Base-by-base conservation (phyloP, 1,140 invertebrate genomes). In the Ooceraea biroi region DNA sequence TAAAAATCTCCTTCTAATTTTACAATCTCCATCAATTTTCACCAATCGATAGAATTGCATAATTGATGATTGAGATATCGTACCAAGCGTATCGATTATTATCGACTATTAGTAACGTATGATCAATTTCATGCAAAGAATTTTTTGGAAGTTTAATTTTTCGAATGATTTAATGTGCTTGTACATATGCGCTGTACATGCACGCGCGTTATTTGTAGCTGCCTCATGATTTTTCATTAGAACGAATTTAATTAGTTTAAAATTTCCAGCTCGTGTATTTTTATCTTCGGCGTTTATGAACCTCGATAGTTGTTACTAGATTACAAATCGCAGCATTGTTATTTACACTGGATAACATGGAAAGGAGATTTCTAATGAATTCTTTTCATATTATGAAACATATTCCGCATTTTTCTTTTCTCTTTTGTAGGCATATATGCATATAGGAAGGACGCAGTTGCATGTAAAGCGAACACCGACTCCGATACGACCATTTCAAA, bases 371-470 rank as follows among this genome's bases (percentile, higher is more conserved):
- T 78, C 12, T 30, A 66, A 41, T 55, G 8, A 19, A 78, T 69
- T 57, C n/a, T 52, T 27, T 12, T n/a, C 5, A 78, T 71, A 69
- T 80, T 80, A 30, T 44, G 25, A 80, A 80, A 71, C 36, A 46
- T 69, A 22, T 80, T 46, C 14, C 19, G n/a, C 48, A 41, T 77
- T 66, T 66, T 63, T 41, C 50, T 25, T 3, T 66, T 25, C 3
- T 36, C 36, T 36, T 36, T 3, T 36, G 36, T 36, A 36, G 2
- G 36, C 36, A 36, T 7, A 36, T 7, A 36, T 7, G n/a, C 19
- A 11, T 3, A 7, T 22, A 41, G 27, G 50, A n/a, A 1, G 50
- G 66, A 50, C 44, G n/a, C 17, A 50, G 3, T 76, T 22, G 2
- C n/a, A 50, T 19, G 46, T 65, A 19, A 77, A 17, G 55, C 22